Evolutionary conservation across 2,888 invertebrate species (phyloP), one percentile per base, ranked within the genome.

Genomic region (Steinernema carpocapsae): DNA sequence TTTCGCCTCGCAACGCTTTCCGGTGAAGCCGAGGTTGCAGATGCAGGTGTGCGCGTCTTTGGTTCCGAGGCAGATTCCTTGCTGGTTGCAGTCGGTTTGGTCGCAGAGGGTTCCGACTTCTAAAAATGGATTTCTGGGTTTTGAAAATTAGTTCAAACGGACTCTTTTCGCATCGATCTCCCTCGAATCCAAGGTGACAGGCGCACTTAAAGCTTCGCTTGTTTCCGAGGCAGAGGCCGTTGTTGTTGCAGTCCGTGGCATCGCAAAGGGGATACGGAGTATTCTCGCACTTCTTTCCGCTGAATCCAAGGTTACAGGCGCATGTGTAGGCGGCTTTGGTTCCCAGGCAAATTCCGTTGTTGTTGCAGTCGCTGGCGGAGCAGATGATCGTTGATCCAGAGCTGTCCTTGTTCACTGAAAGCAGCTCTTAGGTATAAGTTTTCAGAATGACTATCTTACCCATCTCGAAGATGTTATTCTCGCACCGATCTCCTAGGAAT

Each of bases 321-420:
- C 84, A 84, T n/a, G 74, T 37, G 75, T 81, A 83, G 56, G 76
- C 74, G 48, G 77, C 76, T 75, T 84, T 83, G 10, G 80, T 82
- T 3, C 84, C 84, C 10, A 84, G 45, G 59, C 84, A 84, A 1
- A 83, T 73, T 17, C 84, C 84, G 46, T 83, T 83, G 74, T 84
- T 83, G 75, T 80, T 83, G 74, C 84, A 84, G 64, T 84, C 83
- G 59, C 76, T 78, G 12, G 81, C 78, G 7, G 81, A 79, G 70
- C 84, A 84, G 43, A 80, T 76, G 6, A 82, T 80, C 52, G 64
- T 64, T 2, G 64, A 64, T 29, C 64, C 64, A 64, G 64, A 29
- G 32, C 32, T 29, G 19, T 26, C 64, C 14, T 37, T 64, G 37
- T 64, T 64, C 17, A 64, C 64, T 64, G n/a, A 17, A 64, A 64